Percentiles rank a stretch among this genome's conserved stretches.
phyloP scores from a whole-genome alignment of 2,888 invertebrate genomes.

The Rhabditoides inermis region DNA sequence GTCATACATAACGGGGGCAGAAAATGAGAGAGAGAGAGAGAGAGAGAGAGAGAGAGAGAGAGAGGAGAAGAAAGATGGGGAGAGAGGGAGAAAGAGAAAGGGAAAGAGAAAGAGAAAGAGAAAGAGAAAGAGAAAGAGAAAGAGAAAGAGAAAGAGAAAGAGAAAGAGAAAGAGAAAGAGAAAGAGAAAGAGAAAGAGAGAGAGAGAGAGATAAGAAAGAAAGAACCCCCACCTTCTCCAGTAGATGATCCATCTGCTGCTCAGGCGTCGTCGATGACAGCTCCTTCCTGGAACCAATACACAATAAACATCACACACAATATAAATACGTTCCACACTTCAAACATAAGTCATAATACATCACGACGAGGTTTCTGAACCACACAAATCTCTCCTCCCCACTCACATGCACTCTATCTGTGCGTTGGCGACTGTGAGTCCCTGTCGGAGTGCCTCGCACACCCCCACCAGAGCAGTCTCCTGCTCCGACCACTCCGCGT shows the following conservation, averaged over 20 bases:
- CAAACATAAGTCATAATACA: no score
- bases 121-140: neutral
- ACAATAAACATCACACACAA: neutral
- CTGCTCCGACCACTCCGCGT: no score
- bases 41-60: neutral
- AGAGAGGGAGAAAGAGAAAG: neutral
- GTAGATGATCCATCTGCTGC: neutral
- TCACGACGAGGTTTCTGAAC: no score
- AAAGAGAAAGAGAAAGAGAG: neutral
- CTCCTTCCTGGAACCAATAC: neutral
- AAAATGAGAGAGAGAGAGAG: neutral
- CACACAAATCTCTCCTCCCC: no score
- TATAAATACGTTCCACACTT: no score
- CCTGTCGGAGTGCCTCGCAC: no score
- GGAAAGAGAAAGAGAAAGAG: neutral
- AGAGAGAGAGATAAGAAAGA: neutral
- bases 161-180: neutral
- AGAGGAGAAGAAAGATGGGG: neutral
- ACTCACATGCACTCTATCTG: no score
- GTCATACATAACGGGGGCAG: slow-evolving; percentile 10
- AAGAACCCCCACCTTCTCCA: neutral
- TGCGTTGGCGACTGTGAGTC: no score
- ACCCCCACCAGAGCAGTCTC: no score
- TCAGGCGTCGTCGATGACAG: neutral
- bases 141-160: neutral